Base-by-base conservation (phyloP, 2,888 invertebrate genomes). In the Altica lythri region DNA sequence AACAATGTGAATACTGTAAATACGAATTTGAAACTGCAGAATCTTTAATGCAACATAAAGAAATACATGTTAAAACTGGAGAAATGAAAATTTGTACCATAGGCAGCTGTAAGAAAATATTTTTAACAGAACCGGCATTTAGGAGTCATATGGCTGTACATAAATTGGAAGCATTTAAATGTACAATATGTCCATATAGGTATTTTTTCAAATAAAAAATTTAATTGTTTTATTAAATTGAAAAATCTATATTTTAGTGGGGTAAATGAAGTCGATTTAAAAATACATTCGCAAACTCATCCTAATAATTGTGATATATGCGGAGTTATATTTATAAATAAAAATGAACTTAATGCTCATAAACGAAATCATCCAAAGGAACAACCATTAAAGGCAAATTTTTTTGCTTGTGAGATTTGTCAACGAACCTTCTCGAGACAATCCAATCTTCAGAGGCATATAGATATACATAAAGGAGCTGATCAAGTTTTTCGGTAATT, bases 301-400 rank as follows among this genome's bases (percentile, higher is more conserved):
- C 14, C 34, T 2, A 16, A 34, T 9, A 30, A 48, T 3, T 80
- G 80, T 61, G 75, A 77, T 25, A 66, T 75, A 27, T 80, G 80
- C 56, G 68, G 69, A 32, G 78, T 78, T 61, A 63, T 73, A 6
- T 80, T 79, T 53, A 59, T 71, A 17, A 75, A 74, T 45, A 66
- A 72, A 22, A 73, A 69, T 10, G 79, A 79, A 52, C 66, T 79
- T 35, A 76, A 72, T 61, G 65, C 75, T 32, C 80, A 80, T 59
- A 74, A 73, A 62, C 78, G 75, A 60, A 74, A 74, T 56, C 71
- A 72, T 43, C 63, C 63, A 30, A 62, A 62, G n/a, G n/a, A n/a
- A n/a, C n/a, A n/a, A n/a, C n/a, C n/a, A n/a, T n/a, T n/a, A n/a
- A n/a, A n/a, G n/a, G 9, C 45, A 0, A 72, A 72, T 53, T 63